Base-by-base conservation (phyloP, 1,140 invertebrate genomes). In the Drosophila leontia region DNA sequence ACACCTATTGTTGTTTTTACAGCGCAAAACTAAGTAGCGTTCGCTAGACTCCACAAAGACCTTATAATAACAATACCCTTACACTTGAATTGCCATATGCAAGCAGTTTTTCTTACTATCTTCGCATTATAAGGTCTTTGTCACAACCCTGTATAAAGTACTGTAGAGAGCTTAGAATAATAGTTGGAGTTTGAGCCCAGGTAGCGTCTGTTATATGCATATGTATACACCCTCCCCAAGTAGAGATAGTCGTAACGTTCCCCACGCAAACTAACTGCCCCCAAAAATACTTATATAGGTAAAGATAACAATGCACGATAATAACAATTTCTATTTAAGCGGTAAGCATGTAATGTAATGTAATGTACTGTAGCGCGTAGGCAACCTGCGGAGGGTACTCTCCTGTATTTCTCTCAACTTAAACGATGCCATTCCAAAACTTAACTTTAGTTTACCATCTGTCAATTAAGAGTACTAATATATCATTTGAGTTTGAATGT, bases 351-450 rank as follows among this genome's bases (percentile, higher is more conserved):
- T 72, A 80, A 80, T 44, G 26, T 75, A 75, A 76, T 82, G 34
- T 64, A 75, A 44, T 78, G 34, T 58, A 70, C 39, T 82, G 29
- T 74, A 74, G 71, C 23, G 70, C 8, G 57, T 78, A 76, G 67
- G 65, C 50, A 53, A 64, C 63, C 60, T 55, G 35, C 39, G 68
- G 39, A 74, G 53, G 35, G 35, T 11, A 55, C 32, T 55, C n/a
- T 41, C 42, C 26, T 42, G 58, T 60, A 71, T 23, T 72, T 74
- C 57, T 75, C 78, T 75, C 58, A 19, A 85, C 64, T 64, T 75
- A 86, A 82, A 71, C 82, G 82, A 86, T 86, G 82, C 82, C 82
- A 87, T 87, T 88, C 80, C 83, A 87, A 26, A 2, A 37, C 53
- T n/a, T 74, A 60, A 77, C 60, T 51, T 80, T 72, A 69, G 57